Evolutionary conservation across 2,888 invertebrate species (phyloP), one percentile per base, ranked within the genome.

Genomic region (Tetragnatha montana): DNA sequence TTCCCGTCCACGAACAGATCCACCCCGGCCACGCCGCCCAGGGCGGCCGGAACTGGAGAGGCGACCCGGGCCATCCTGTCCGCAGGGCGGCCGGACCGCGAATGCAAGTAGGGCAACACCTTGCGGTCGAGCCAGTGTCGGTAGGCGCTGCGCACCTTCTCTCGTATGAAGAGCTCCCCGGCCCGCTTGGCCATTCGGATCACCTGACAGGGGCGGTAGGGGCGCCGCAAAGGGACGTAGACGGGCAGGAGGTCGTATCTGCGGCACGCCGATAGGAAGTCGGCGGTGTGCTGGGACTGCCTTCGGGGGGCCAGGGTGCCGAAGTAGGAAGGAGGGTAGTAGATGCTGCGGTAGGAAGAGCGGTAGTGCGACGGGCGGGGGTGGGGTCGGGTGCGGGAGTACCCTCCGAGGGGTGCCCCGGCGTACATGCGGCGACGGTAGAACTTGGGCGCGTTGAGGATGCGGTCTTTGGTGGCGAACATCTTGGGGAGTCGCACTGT

Each of bases 101-200:
- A n/a, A 8, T 75, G 51, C 17, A 89, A 70, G 78, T 87, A 87
- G 50, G 90, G 87, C 50, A 71, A 84, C 49, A 90, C n/a, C 35
- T 82, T 83, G 69, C 82, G 83, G n/a, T 81, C 87, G 21, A 90
- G 76, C 87, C 85, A 87, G 12, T 84, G 22, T 10, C 90, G 73
- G 75, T 90, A 86, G 17, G 90, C 90, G 22, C 87, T 87, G 22
- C 90, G 70, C 21, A 90, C 90, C 60, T 90, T 90, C 50, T 90
- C 90, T n/a, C 60, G 51, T 12, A 90, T 84, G 68, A 90, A 90
- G n/a, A 90, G 70, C 51, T 90, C 90, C 2, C 90, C 90, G 0
- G 90, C 90, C 10, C 76, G 35, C 76, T 90, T 90, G 3, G 90
- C 90, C 90, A 90, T 90, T 0, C 87, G 90, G 12, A 90, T 87